Conservation (phyloP, 2,797 vertebrate genomes). For the Okamejei kenojei region DNA sequence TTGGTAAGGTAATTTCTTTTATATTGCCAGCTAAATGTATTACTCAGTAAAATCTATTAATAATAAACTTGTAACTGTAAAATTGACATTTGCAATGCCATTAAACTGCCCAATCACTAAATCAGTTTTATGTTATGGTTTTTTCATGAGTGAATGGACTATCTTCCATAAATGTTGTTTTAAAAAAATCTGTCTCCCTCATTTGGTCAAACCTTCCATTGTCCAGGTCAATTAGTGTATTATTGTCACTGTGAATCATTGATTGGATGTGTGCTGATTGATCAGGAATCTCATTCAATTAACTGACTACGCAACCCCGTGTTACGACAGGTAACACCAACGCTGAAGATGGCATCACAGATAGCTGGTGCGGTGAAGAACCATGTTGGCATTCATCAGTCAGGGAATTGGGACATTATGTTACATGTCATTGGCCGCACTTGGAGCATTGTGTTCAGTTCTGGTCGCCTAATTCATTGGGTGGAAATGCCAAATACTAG, state of each 20-base stretch:
- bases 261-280: neutral
- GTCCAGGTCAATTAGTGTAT: neutral
- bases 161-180: slow-evolving; percentile 2
- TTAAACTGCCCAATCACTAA: slow-evolving; percentile 18
- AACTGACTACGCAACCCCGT: neutral
- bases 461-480: too few species aligned
- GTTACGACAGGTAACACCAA: neutral
- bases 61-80: slow-evolving; percentile 1
- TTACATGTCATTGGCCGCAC: too few species aligned
- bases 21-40: neutral
- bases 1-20: neutral
- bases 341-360: neutral
- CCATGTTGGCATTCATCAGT: too few species aligned
- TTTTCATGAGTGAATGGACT: neutral
- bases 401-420: too few species aligned
- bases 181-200: neutral
- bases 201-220: neutral
- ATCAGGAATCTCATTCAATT: slow-evolving; percentile 1
- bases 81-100: neutral
- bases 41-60: slow-evolving; percentile 15
- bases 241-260: neutral
- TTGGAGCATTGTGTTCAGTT: neutral
- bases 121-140: slow-evolving; percentile 8
- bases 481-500: too few species aligned
- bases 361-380: too few species aligned